Percentiles rank a stretch among this genome's conserved stretches.
Evolutionary conservation across 2,888 invertebrate species (phyloP).

Genomic region (Steinernema scapterisci): DNA sequence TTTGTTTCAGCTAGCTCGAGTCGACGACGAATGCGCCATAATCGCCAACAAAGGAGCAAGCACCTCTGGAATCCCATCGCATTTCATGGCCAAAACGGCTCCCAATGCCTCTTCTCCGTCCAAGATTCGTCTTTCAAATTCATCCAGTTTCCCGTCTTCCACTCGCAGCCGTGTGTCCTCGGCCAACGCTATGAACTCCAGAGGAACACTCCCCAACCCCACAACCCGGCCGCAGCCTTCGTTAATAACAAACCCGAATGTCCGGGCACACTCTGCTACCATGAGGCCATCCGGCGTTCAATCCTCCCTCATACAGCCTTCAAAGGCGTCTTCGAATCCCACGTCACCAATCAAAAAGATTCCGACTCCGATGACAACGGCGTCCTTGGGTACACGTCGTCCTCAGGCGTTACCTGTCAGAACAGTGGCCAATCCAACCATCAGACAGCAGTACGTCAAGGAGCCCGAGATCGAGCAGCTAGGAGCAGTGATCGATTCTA

Average conservation of each 20-base stretch:
- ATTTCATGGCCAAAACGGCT: conserved; percentile 7
- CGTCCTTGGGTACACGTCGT: background rate
- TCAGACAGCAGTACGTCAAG: background rate
- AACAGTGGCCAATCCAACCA: background rate
- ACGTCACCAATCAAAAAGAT: conserved; percentile 15
- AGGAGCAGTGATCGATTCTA: conserved; percentile 24
- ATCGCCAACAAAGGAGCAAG: conserved; percentile 19
- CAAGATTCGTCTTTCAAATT: conserved; percentile 6
- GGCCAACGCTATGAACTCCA: background rate
- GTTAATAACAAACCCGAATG: conserved; percentile 5
- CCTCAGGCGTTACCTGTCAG: conserved; percentile 2
- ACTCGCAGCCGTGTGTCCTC: conserved; percentile 2
- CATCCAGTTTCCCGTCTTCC: conserved; percentile 17
- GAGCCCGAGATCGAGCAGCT: conserved; percentile 22
- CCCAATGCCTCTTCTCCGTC: background rate
- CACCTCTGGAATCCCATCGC: conserved; percentile 22
- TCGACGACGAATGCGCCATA: conserved; percentile 1
- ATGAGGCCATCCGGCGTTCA: background rate
- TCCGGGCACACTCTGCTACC: background rate
- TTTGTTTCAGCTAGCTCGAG: background rate
- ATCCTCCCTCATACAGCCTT: background rate
- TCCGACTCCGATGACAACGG: conserved; percentile 9
- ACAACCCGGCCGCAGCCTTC: background rate
- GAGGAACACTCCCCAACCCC: background rate
- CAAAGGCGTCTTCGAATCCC: conserved; percentile 9